Conservation (phyloP, 2,888 invertebrate genomes). For the Merodon equestris region DNA sequence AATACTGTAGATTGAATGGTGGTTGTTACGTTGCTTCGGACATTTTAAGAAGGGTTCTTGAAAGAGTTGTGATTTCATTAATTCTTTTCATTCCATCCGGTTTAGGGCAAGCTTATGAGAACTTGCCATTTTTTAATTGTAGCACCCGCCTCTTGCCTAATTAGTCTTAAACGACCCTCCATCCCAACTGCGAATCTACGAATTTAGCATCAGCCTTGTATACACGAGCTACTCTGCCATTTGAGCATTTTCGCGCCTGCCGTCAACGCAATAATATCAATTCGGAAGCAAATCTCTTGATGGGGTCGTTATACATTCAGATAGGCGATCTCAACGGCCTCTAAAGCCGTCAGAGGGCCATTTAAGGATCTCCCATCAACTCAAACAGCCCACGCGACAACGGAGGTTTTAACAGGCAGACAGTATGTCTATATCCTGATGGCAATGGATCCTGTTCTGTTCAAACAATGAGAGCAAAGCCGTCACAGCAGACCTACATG, state of each 20-base stretch:
- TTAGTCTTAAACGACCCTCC: no score
- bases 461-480: conserved; percentile 15
- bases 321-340: conserved; percentile 73
- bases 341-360: conserved; percentile 72
- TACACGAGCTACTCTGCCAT: neutral
- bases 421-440: neutral
- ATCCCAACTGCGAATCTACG: no score
- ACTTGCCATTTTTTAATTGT: neutral
- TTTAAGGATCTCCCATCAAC: conserved; percentile 63
- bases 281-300: conserved; percentile 69
- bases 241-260: conserved; percentile 47
- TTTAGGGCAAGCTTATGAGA: no score
- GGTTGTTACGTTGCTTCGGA: conserved; percentile 5
- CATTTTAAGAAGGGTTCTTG: conserved; percentile 33
- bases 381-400: neutral
- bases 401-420: neutral
- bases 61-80: conserved; percentile 19
- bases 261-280: conserved; percentile 48
- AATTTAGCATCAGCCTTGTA: no score
- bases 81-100: no score
- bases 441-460: neutral
- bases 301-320: conserved; percentile 72
- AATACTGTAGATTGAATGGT: conserved; percentile 23
- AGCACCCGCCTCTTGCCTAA: no score
- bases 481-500: neutral